phyloP scores from a whole-genome alignment of 2,888 invertebrate species.

The Cyclophora albipunctata region DNA sequence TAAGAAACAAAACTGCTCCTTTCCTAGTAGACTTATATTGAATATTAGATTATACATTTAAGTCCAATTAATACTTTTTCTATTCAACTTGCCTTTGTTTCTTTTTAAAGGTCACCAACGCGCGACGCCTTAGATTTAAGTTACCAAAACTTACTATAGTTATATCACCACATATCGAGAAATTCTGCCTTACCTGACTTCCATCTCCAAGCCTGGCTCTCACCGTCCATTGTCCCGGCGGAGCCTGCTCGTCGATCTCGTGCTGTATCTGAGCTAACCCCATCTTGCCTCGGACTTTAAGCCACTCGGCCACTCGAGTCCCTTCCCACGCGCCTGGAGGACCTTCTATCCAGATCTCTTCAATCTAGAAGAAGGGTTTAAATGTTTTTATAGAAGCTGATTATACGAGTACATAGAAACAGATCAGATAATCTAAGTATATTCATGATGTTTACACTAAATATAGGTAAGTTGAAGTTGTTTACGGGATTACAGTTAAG shows the following conservation, averaged over 20 bases:
- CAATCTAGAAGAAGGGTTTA: conserved; percentile 59
- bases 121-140: no score
- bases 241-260: conserved; percentile 61
- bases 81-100: no score
- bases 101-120: no score
- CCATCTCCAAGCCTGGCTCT: conserved; percentile 53
- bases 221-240: conserved; percentile 50
- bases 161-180: no score
- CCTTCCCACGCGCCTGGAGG: conserved; percentile 74
- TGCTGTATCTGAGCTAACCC: conserved; percentile 76
- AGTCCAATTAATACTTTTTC: no score
- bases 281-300: conserved; percentile 71
- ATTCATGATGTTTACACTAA: no score
- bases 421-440: neutral
- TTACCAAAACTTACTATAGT: no score
- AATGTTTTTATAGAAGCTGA: neutral
- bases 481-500: no score
- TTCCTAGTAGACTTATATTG: no score
- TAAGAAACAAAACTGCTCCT: no score
- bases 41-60: no score
- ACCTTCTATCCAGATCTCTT: conserved; percentile 79
- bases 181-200: conserved; percentile 38
- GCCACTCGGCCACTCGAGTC: conserved; percentile 79
- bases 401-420: neutral
- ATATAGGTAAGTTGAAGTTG: no score